A percentile compares a stretch with the other conserved stretches of the same genome.
Conservation (phyloP, 1,140 invertebrate species). For the Marisa cornuarietis region DNA sequence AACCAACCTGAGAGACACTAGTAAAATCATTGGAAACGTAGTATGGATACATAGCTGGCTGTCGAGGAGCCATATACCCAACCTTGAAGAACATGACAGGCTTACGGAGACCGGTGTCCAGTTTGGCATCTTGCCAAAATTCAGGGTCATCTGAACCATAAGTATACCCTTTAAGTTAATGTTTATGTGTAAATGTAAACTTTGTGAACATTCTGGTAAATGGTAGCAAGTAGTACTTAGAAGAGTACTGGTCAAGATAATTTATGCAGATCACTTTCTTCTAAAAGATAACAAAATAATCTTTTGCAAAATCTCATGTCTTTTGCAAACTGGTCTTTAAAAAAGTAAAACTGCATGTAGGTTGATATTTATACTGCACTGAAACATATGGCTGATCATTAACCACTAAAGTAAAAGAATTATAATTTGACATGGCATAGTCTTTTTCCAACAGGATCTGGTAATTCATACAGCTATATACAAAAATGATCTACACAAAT, state of each 20-base stretch:
- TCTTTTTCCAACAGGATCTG: too few relatives aligned
- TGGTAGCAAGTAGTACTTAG: too few relatives aligned
- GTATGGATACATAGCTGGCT: slow-evolving; percentile 36
- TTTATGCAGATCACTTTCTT: background rate
- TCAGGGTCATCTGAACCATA: slow-evolving; percentile 45
- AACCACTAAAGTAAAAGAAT: too few relatives aligned
- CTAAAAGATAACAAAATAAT: background rate
- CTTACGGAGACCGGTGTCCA: slow-evolving; percentile 37
- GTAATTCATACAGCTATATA: too few relatives aligned
- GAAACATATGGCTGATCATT: too few relatives aligned
- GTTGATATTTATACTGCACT: too few relatives aligned
- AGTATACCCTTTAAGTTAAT: background rate
- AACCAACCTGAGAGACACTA: slow-evolving; percentile 39
- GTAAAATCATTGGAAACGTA: slow-evolving; percentile 42
- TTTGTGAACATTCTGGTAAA: too few relatives aligned
- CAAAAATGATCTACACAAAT: too few relatives aligned
- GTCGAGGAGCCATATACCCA: slow-evolving; percentile 33
- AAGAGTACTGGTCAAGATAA: background rate
- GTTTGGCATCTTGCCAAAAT: slow-evolving; percentile 36
- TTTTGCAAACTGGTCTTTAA: too few relatives aligned
- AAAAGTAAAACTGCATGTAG: too few relatives aligned
- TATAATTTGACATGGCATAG: too few relatives aligned
- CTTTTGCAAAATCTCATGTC: too few relatives aligned
- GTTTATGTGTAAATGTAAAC: background rate
- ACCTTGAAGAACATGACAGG: slow-evolving; percentile 55